Evolutionary conservation across 2,797 vertebrate species (phyloP), one percentile per base, ranked within the genome.

Genomic region (Cuculus canorus): DNA sequence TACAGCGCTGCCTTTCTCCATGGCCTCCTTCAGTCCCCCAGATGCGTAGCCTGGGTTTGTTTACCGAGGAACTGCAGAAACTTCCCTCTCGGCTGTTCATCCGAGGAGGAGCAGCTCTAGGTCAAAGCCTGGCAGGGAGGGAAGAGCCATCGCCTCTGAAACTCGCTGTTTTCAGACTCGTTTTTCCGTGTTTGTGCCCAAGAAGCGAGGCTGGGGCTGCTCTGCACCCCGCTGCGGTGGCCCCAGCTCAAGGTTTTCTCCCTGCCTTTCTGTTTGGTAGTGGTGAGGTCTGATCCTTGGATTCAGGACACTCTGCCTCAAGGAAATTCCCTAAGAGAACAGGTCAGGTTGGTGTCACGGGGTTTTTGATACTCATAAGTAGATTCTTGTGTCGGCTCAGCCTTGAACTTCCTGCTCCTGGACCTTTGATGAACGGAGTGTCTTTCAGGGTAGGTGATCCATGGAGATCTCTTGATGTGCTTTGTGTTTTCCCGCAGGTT

Each of bases 371-470:
- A 72, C 75, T 63, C 33, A 5, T 9, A 11, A 79, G 24, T 25
- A 52, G 39, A 11, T 53, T 53, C 43, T 27, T 10, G 1, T 33
- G 7, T 39, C 8, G 3, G 27, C n/a, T 88, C 10, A 37, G 2
- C 52, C 54, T 32, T 32, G 32, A 53, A 41, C 83, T 92, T 81
- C 18, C 24, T 48, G 5, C 69, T 60, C 27, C 23, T 25, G 23
- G 39, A 17, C 53, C 22, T 77, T 56, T 19, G 18, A 4, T 0
- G 0, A 3, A 0, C 11, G 47, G 63, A 4, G 3, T 65, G 72
- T 59, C 45, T 68, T 52, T 48, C 28, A 8, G n/a, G 24, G 25
- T 30, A 3, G 25, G 13, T 64, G 45, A 16, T 52, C 17, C 24
- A 0, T 35, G 37, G 18, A 21, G 4, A 15, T 90, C 15, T 88